Evolutionary conservation across 2,888 invertebrate genomes (phyloP).

Genomic region (Ormyrus pomaceus): DNA sequence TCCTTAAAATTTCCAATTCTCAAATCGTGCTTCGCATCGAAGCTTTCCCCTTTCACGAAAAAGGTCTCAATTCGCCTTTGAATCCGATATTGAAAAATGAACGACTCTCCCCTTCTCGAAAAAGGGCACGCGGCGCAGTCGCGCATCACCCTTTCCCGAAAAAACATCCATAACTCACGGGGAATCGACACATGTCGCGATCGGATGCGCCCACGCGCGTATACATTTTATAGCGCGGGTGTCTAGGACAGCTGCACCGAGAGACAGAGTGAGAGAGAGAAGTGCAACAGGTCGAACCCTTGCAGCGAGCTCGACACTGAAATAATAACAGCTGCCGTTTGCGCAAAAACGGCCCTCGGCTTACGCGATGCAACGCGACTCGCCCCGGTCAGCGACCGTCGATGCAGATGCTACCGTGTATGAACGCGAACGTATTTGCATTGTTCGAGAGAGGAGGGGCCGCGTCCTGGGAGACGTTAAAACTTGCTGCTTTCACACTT

Average conservation of each 20-base stretch:
- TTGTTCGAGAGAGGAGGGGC: constrained; percentile 23
- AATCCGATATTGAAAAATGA: no score
- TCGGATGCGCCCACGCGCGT: constrained; percentile 7
- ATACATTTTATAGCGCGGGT: neutral
- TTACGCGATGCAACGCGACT: neutral
- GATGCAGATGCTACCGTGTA: constrained; percentile 28
- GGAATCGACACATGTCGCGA: neutral
- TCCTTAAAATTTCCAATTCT: neutral
- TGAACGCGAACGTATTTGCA: constrained; percentile 5
- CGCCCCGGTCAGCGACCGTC: constrained; percentile 48
- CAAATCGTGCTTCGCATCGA: neutral
- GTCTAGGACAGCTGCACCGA: constrained; percentile 28
- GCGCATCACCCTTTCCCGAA: neutral
- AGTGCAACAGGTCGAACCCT: constrained; percentile 54
- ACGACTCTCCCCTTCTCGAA: neutral
- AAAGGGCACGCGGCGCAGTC: neutral
- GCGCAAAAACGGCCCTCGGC: constrained; percentile 39
- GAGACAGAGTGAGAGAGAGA: no score
- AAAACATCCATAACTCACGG: constrained; percentile 11
- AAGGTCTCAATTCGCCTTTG: neutral
- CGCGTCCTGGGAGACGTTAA: neutral
- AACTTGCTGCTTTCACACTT: neutral
- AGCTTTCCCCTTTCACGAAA: neutral
- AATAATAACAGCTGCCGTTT: constrained; percentile 54
- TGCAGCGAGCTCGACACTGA: constrained; percentile 38